phyloP scores from a whole-genome alignment of 2,113 vertebrate species.

The Onychorhynchus coronatus region DNA sequence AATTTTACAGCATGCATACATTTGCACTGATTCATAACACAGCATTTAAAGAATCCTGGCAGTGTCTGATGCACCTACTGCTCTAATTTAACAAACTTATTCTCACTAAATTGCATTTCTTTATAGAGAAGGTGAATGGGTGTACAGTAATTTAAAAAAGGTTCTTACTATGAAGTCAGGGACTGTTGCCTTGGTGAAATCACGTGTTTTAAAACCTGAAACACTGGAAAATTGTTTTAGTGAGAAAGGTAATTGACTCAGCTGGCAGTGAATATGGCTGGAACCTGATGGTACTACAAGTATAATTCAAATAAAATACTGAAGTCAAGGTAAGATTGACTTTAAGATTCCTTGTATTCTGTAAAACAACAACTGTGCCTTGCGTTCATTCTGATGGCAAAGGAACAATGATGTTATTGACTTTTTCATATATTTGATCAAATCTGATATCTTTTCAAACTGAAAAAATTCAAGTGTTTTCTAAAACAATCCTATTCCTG shows the following conservation, averaged over 20 bases:
- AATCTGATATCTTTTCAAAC: neutral
- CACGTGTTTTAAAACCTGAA: constrained; percentile 32
- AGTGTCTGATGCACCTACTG: neutral
- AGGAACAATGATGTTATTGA: neutral
- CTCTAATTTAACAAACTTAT: constrained; percentile 47
- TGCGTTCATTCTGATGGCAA: neutral
- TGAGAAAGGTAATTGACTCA: constrained; percentile 36
- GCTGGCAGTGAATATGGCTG: neutral
- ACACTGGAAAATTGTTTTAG: constrained; percentile 40
- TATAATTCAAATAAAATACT: constrained; percentile 19
- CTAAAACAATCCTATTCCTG: neutral
- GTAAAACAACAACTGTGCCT: neutral
- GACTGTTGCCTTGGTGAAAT: constrained; percentile 47
- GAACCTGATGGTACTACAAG: neutral
- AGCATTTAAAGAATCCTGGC: neutral
- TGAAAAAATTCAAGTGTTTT: neutral
- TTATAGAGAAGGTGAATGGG: neutral
- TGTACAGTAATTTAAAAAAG: constrained; percentile 24
- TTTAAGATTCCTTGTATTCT: neutral
- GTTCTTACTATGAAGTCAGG: constrained; percentile 15
- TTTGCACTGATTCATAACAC: constrained; percentile 3
- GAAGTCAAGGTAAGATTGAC: neutral
- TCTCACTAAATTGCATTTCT: constrained; percentile 42
- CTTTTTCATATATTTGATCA: constrained; percentile 3
- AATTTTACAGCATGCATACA: neutral